phyloP scores from a whole-genome alignment of 1,140 invertebrate genomes.

The Atta cephalotes region DNA sequence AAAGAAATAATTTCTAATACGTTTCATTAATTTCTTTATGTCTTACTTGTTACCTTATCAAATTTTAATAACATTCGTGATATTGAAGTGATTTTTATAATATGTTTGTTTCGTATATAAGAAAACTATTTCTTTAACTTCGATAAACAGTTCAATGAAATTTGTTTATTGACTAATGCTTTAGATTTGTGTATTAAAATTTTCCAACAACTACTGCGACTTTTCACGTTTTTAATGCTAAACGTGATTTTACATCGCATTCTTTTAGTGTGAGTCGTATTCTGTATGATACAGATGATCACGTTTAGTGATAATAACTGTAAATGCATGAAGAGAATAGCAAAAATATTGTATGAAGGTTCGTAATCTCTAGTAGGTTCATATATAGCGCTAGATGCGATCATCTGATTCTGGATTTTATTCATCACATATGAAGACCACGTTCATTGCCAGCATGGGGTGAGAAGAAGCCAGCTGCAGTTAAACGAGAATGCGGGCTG shows the following conservation, averaged over 20 bases:
- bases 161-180: neutral
- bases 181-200: neutral
- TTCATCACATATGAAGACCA: constrained; percentile 22
- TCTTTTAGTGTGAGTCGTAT: neutral
- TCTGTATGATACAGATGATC: neutral
- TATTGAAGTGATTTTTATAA: neutral
- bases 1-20: neutral
- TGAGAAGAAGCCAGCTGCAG: constrained; percentile 22
- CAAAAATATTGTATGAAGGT: neutral
- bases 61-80: constrained; percentile 11
- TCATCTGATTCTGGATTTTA: constrained; percentile 19
- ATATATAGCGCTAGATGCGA: neutral
- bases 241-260: neutral
- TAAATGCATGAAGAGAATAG: neutral
- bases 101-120: too few species aligned
- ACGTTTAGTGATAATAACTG: constrained; percentile 23
- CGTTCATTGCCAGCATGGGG: constrained; percentile 9
- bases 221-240: neutral
- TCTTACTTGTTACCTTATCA: neutral
- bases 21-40: neutral
- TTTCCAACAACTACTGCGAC: neutral
- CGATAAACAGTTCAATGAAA: neutral
- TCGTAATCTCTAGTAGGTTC: neutral
- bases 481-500: constrained; percentile 25
- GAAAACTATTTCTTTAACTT: neutral